These are phyloP conservation scores for Synodontis membranacea DNA, from an alignment of 2,113 vertebrate species.

Conservation along the genomic window DNA sequence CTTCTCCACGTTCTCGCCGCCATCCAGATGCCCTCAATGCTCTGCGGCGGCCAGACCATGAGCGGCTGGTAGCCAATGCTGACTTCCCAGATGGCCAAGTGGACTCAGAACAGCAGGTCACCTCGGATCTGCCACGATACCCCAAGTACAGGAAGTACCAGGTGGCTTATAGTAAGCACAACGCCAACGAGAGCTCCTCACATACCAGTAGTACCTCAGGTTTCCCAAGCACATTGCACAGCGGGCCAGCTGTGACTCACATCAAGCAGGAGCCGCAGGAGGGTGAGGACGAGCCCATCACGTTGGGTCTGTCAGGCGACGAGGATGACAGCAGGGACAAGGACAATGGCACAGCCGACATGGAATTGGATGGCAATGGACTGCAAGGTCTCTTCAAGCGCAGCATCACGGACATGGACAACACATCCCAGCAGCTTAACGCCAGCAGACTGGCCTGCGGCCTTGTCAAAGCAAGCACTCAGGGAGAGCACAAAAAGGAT, in stretches of 20 bases:
- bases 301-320: conserved; percentile 88
- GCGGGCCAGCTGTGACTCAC: conserved; percentile 77
- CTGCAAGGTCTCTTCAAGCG: conserved; percentile 87
- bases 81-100: conserved; percentile 74
- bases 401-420: conserved; percentile 81
- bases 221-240: conserved; percentile 92
- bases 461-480: conserved; percentile 94
- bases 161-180: conserved; percentile 96
- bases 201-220: conserved; percentile 99
- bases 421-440: conserved; percentile 88
- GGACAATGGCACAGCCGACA: conserved; percentile 78
- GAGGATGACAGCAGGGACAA: conserved; percentile 84
- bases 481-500: conserved; percentile 98
- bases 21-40: conserved; percentile 77
- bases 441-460: conserved; percentile 86
- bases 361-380: conserved; percentile 83
- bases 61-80: conserved; percentile 71
- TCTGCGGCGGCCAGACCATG: conserved; percentile 74
- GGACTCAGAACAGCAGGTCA: conserved; percentile 83
- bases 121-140: conserved; percentile 83
- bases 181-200: conserved; percentile 87
- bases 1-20: conserved; percentile 78
- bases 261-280: conserved; percentile 90
- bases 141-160: conserved; percentile 99
- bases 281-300: conserved; percentile 83